Evolutionary conservation across 2,888 invertebrate genomes (phyloP), one percentile per base, ranked within the genome.

Genomic region (Hipparchia semele): DNA sequence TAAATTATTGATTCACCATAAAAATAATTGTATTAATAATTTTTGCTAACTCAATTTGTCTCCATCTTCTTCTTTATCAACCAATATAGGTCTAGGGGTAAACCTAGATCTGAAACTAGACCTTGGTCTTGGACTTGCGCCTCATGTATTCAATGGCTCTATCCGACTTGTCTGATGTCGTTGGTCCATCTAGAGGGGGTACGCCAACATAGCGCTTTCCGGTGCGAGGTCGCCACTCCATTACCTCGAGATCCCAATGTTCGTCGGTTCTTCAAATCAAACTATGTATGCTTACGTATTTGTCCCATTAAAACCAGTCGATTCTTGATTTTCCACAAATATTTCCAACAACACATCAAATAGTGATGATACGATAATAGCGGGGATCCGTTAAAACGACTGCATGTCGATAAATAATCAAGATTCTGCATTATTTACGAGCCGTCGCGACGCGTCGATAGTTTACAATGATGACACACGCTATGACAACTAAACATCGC

Each of bases 361-460:
- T 77, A 77, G 77, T 78, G 81, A 91, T 91, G 89, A 81, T 67
- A 80, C 84, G 91, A 91, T 90, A 91, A 90, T 82, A 77, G 77
- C 79, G 84, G 86, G 86, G 88, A 90, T 88, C 87, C 82, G 83
- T 87, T 87, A 61, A 84, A 87, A 86, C 86, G 83, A 81, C 87
- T 91, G 91, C 92, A 92, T 92, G 93, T 90, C 84, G 87, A 90
- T 91, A 90, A 92, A 90, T 91, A 90, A 92, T 92, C 89, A 89
- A 81, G 83, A 86, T 86, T 81, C 74, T 92, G 90, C 90, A 92
- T 94, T 91, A 92, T 92, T 92, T 89, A 92, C 84, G 88, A 88
- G 86, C 77, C 84, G 81, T 81, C 86, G 85, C 86, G 82, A 81
- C 86, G 85, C 86, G 87, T 85, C 87, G 85, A 90, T 89, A 23